Base-by-base conservation (phyloP, 2,797 vertebrate species). In the Crax fasciolata region DNA sequence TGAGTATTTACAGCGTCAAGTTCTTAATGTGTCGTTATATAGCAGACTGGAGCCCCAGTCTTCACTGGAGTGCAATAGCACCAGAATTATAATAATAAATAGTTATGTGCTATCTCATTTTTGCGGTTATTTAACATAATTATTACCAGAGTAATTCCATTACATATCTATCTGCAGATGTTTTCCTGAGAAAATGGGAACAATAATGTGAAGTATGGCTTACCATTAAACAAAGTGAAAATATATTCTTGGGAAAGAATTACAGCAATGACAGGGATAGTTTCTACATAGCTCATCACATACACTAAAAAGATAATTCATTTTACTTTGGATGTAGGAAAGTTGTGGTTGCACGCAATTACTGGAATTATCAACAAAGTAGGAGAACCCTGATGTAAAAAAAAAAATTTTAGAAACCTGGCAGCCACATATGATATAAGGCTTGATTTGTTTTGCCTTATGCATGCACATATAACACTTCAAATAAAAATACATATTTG, bases 101-200 rank as follows among this genome's bases (percentile, higher is more conserved):
- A 87, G 78, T 80, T 85, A 80, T 24, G 52, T 89, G 76, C 73
- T 80, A 74, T 77, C 49, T 77, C 61, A 92, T 75, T 81, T 66
- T 65, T 91, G 79, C 82, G 81, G 62, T 85, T 95, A 94, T 91
- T 95, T 93, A 93, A 93, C 61, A 85, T 43, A 91, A 80, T 84
- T 94, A 85, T 95, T 94, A 87, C 54, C 25, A 85, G 38, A 80
- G 30, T 58, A 90, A 94, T 87, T 65, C 30, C 25, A 75, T 81
- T 84, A 68, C 41, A n/a, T 30, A 32, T 68, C 68, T 80, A 54
- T 46, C 68, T 89, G 91, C 87, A 92, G 87, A 94, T 85, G 62
- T 58, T 87, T 71, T 81, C 41, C 72, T 74, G 28, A 89, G 71
- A 92, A 94, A 95, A 87, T 59, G 25, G 48, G 80, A 91, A 70